Percentiles rank a stretch among this genome's conserved stretches.
phyloP scores from a whole-genome alignment of 1,140 invertebrate species.

The Parasteatoda tepidariorum region DNA sequence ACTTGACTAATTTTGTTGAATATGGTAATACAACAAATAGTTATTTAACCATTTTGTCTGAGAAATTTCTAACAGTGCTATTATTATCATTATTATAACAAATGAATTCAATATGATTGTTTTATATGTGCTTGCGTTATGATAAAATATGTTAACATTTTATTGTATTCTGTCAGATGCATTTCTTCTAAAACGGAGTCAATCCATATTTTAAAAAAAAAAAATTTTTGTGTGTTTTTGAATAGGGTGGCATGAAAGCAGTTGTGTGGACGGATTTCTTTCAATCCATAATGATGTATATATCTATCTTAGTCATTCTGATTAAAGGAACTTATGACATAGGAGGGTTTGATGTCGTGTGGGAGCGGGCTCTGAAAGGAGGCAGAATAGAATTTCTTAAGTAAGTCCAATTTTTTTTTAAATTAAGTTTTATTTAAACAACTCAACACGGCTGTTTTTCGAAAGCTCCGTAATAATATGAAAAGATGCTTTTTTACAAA shows the following conservation, averaged over 20 bases:
- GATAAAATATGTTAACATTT: not conserved
- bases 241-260: conserved; percentile 90
- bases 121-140: not conserved
- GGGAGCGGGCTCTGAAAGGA: conserved; percentile 75
- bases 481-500: not conserved
- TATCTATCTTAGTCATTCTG: conserved; percentile 82
- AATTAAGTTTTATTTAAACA: not conserved
- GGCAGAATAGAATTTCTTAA: conserved; percentile 82
- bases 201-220: not conserved
- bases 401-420: no score
- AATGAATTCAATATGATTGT: no score
- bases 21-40: no score
- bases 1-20: no score
- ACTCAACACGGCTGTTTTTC: not conserved
- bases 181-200: not conserved
- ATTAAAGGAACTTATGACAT: conserved; percentile 78
- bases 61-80: no score
- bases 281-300: conserved; percentile 87
- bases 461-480: not conserved
- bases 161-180: not conserved
- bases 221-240: not conserved
- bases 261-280: conserved; percentile 94
- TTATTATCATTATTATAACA: no score
- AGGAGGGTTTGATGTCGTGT: conserved; percentile 79
- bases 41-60: no score